Evolutionary conservation across 1,140 invertebrate species (phyloP).

Genomic region (Wasmannia auropunctata): DNA sequence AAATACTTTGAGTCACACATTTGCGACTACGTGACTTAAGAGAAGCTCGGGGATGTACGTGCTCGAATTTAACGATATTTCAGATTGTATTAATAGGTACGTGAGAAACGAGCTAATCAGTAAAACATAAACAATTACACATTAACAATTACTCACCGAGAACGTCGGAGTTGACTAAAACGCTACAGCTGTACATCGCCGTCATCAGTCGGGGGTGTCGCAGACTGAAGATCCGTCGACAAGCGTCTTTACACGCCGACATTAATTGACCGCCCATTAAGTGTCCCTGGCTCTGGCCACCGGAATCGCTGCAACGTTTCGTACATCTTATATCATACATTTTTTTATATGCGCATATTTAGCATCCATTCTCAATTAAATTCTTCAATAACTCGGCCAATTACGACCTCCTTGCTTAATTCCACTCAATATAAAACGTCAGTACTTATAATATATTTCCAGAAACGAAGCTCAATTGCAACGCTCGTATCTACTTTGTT

Average conservation of each 20-base stretch:
- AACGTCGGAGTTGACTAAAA: slow-evolving; percentile 96
- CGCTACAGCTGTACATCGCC: slow-evolving; percentile 98
- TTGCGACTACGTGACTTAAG: slow-evolving; percentile 2
- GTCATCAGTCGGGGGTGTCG: slow-evolving; percentile 96
- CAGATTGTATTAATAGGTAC: not conserved
- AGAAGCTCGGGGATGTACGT: not conserved
- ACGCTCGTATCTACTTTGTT: not conserved
- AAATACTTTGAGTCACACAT: not conserved
- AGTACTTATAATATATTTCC: not conserved
- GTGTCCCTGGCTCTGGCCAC: slow-evolving; percentile 79
- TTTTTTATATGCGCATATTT: not conserved
- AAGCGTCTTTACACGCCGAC: slow-evolving; percentile 95
- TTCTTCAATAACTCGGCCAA: slow-evolving; percentile 13
- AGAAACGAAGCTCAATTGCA: not conserved
- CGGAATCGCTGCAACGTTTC: slow-evolving; percentile 77
- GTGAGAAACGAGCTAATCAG: not conserved
- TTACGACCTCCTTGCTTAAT: not conserved
- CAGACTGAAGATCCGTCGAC: slow-evolving; percentile 94
- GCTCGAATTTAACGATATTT: not conserved
- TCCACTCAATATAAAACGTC: not conserved
- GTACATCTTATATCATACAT: slow-evolving; percentile 13
- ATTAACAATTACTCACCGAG: slow-evolving; percentile 90
- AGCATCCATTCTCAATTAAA: slow-evolving; percentile 16
- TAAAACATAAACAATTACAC: too few relatives aligned
- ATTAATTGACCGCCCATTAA: slow-evolving; percentile 95